Percentiles rank a stretch among this genome's conserved stretches.
These are phyloP conservation scores for Seladonia tumulorum DNA, from an alignment of 2,888 invertebrate species.

Conservation along the genomic window DNA sequence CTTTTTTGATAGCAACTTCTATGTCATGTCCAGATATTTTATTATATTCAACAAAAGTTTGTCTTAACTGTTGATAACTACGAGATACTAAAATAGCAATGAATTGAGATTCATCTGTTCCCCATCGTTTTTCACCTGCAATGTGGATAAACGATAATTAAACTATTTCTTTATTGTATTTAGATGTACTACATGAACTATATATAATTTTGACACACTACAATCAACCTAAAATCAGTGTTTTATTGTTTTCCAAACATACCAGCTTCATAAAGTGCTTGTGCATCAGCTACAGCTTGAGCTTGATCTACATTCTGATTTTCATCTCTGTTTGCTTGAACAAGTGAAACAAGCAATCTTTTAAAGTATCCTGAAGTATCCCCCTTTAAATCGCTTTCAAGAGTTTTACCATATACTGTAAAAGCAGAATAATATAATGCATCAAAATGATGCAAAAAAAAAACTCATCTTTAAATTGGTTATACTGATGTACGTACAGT, in stretches of 20 bases:
- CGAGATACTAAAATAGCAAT: constrained; percentile 94
- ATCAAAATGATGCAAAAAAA: too few species aligned
- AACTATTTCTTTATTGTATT: not conserved
- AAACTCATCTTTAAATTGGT: too few species aligned
- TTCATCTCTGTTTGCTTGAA: constrained; percentile 96
- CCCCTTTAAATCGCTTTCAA: constrained; percentile 94
- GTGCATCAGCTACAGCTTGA: constrained; percentile 93
- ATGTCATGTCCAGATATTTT: constrained; percentile 92
- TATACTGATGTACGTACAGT: constrained; percentile 86
- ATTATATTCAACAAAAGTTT: constrained; percentile 94
- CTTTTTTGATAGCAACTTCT: constrained; percentile 93
- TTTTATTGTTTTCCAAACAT: constrained; percentile 38
- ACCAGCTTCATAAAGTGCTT: constrained; percentile 90
- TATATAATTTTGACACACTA: not conserved
- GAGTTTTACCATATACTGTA: constrained; percentile 91
- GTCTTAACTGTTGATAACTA: constrained; percentile 94
- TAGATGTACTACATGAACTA: not conserved
- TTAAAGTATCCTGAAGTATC: constrained; percentile 99
- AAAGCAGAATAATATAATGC: not conserved
- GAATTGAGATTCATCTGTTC: constrained; percentile 95
- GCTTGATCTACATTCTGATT: constrained; percentile 93
- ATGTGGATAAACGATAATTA: constrained; percentile 5
- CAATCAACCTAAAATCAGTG: not conserved
- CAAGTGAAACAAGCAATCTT: constrained; percentile 94
- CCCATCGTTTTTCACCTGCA: constrained; percentile 91